phyloP scores from a whole-genome alignment of 2,113 vertebrate species.

The Tor tambroides region DNA sequence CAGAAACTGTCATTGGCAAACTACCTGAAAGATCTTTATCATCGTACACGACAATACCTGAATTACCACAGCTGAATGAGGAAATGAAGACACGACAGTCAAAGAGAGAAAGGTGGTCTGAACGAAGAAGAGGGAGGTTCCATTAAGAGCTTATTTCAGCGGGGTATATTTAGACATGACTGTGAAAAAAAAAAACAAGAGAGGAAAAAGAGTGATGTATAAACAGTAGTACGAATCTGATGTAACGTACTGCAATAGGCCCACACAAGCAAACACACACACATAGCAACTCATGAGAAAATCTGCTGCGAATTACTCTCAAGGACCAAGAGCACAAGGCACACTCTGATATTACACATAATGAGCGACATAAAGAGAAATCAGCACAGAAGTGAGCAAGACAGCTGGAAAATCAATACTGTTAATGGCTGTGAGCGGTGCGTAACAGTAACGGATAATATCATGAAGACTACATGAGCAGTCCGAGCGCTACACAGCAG shows the following conservation, averaged over 20 bases:
- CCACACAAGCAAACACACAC: slow-evolving; percentile 55
- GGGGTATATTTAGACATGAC: slow-evolving; percentile 76
- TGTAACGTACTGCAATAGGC: slow-evolving; percentile 77
- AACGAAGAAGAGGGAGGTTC: slow-evolving; percentile 70
- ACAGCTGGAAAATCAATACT: slow-evolving; percentile 78
- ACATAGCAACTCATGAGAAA: slow-evolving; percentile 44
- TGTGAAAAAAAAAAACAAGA: slow-evolving; percentile 70
- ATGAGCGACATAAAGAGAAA: slow-evolving; percentile 40
- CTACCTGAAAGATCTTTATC: slow-evolving; percentile 4
- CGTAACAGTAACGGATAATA: slow-evolving; percentile 70
- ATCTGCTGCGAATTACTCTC: slow-evolving; percentile 47
- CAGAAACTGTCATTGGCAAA: neutral
- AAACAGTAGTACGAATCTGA: slow-evolving; percentile 73
- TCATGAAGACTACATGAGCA: slow-evolving; percentile 56
- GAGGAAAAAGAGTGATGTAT: slow-evolving; percentile 71
- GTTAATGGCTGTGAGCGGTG: slow-evolving; percentile 70
- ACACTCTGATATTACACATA: slow-evolving; percentile 52
- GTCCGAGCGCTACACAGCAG: slow-evolving; percentile 57
- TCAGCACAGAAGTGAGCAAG: slow-evolving; percentile 36
- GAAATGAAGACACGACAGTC: neutral
- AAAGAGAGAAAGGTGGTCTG: slow-evolving; percentile 28
- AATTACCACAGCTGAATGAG: neutral
- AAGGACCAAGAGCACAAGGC: too few relatives aligned
- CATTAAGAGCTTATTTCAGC: slow-evolving; percentile 77
- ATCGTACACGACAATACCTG: neutral